Evolutionary conservation across 2,888 invertebrate genomes (phyloP).

Genomic region (Griposia aprilina): DNA sequence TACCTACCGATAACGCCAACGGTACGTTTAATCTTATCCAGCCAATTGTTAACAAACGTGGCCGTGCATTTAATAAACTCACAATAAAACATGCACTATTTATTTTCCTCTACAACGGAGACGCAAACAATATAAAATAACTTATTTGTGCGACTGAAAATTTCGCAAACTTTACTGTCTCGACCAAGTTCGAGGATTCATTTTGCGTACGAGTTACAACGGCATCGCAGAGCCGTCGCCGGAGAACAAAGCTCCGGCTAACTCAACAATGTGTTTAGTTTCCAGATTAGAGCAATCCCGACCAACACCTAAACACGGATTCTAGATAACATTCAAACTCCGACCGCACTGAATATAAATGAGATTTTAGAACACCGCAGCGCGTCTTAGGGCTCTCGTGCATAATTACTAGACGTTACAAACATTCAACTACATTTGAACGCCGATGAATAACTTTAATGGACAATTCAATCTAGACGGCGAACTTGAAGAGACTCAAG

Average conservation of each 20-base stretch:
- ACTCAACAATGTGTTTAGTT: slow-evolving; percentile 90
- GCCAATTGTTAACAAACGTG: slow-evolving; percentile 65
- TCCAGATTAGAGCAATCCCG: slow-evolving; percentile 89
- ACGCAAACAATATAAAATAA: slow-evolving; percentile 66
- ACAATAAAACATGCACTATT: slow-evolving; percentile 62
- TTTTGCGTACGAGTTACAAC: slow-evolving; percentile 73
- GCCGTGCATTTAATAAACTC: slow-evolving; percentile 57
- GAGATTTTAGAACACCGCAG: slow-evolving; percentile 87
- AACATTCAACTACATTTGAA: slow-evolving; percentile 80
- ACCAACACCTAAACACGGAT: slow-evolving; percentile 90
- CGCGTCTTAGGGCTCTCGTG: slow-evolving; percentile 85
- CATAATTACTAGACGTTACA: slow-evolving; percentile 87
- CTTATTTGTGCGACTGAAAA: slow-evolving; percentile 68
- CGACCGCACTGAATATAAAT: slow-evolving; percentile 90
- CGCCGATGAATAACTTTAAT: slow-evolving; percentile 82
- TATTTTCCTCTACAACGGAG: slow-evolving; percentile 66
- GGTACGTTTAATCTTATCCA: slow-evolving; percentile 75
- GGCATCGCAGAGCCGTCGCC: slow-evolving; percentile 75
- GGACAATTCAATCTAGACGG: slow-evolving; percentile 74
- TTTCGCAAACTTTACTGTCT: slow-evolving; percentile 67
- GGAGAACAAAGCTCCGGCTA: slow-evolving; percentile 86
- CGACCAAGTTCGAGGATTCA: slow-evolving; percentile 74
- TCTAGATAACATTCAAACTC: slow-evolving; percentile 90
- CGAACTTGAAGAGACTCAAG: slow-evolving; percentile 34
- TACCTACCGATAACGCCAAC: slow-evolving; percentile 67